Base-by-base conservation (phyloP, 2,888 invertebrate genomes). In the Emmelina monodactyla region DNA sequence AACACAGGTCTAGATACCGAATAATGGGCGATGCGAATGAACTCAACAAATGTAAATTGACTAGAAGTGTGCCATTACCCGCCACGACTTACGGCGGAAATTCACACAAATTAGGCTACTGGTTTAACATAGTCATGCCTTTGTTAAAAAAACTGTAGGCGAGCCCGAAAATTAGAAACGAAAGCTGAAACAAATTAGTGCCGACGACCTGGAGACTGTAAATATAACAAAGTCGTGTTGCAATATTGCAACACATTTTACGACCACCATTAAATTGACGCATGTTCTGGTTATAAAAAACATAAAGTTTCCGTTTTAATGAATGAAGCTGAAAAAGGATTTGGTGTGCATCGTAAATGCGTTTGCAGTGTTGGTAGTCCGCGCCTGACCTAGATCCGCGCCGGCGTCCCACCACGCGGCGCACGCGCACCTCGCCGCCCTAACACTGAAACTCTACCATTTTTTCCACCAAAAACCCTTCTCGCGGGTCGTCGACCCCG, bases 11-110 rank as follows among this genome's bases (percentile, higher is more conserved):
- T 67, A 71, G 63, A 69, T 72, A 59, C 56, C 60, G 58, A 69
- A 70, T 62, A 69, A 65, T 58, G 59, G 58, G 47, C 62, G 62
- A 63, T 61, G 78, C 76, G 70, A 76, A 76, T 70, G 78, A 78
- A 76, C 78, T 72, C 66, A 33, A 68, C 64, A 65, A 70, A 69
- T 75, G 70, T 69, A 73, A 25, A 73, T 61, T 64, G 58, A 67
- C 66, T 55, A 60, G 41, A 73, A 70, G 51, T 73, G 56, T 76
- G 76, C 65, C 75, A 57, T 68, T 60, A 62, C 72, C 73, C 50
- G 58, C 43, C 62, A 70, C 65, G 73, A 75, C 76, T 70, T 64
- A 65, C 53, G 53, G 50, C 25, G 25, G 14, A 69, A 69, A 66
- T 56, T 49, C 42, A 50, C 49, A 45, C 50, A 53, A 61, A 58